Base-by-base conservation (phyloP, 2,797 vertebrate species). In the Manis javanica region DNA sequence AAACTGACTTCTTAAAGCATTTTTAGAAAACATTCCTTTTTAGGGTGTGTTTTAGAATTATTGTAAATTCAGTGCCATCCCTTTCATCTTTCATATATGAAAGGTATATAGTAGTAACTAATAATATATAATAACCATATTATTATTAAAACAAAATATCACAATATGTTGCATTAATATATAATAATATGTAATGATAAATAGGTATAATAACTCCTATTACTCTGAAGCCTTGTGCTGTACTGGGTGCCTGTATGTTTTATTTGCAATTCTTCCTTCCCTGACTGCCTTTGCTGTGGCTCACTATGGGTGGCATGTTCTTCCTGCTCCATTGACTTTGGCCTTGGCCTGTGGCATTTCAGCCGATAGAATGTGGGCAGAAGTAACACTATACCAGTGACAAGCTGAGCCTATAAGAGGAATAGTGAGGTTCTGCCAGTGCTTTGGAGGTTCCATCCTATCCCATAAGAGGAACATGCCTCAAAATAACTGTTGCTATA, bases 41-140 rank as follows among this genome's bases (percentile, higher is more conserved):
- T 68, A 79, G 29, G 29, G 7, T 49, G 3, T 75, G 23, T 88
- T 94, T 97, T 88, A 88, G 86, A 92, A 87, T 77, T 39, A 61
- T 90, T 61, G 18, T 51, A 78, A 82, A 49, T 91, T 88, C 46
- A 68, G 31, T 64, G 51, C 46, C 19, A 29, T 78, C 49, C 51
- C 39, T 68, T 78, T 39, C 13, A 34, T 9, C 10, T 83, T 87
- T 42, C 16, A 18, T 53, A 31, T 37, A 29, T 79, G 31, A 78
- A 90, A 69, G 1, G 12, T 24, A 53, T 53, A 31, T 71, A 63
- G 63, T 84, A 39, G 63, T 69, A 59, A 61, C n/a, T 29, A 71
- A 53, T 39, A 63, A 26, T 77, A 55, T 46, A 49, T 46, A 46
- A 46, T 46, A 46, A 2, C 46, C 46, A 46, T 46, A 46, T 46